phyloP scores from a whole-genome alignment of 2,113 vertebrate genomes.

The Mastomys coucha region DNA sequence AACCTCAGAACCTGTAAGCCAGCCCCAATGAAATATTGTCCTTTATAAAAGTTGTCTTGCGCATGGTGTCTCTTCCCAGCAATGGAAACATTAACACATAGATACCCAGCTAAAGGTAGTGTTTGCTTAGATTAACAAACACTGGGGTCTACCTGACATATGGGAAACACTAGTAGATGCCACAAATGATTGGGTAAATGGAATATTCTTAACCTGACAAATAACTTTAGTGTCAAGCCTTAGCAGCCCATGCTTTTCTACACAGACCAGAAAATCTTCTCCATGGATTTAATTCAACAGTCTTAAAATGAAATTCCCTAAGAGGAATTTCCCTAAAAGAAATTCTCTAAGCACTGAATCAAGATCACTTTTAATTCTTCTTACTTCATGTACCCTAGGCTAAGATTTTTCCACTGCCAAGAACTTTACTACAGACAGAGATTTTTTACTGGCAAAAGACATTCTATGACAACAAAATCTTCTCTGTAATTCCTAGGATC shows the following conservation, averaged over 20 bases:
- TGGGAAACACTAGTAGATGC: not conserved
- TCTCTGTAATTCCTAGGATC: not conserved
- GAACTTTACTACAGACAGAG: not conserved
- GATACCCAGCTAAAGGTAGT: not conserved
- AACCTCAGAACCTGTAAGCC: no score
- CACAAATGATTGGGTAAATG: not conserved
- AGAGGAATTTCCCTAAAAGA: not conserved
- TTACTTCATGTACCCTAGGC: not conserved
- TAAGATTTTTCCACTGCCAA: conserved; percentile 27
- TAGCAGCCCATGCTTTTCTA: conserved; percentile 8
- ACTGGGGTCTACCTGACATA: not conserved
- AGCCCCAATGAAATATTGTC: no score
- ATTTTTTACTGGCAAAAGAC: conserved; percentile 30
- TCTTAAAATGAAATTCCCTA: conserved; percentile 48
- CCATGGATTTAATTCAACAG: conserved; percentile 1
- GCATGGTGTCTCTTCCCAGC: no score
- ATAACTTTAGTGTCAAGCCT: not conserved
- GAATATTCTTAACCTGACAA: conserved; percentile 47
- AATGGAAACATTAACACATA: not conserved
- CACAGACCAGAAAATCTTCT: not conserved
- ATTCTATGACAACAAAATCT: conserved; percentile 9
- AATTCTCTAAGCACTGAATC: not conserved
- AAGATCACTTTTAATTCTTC: conserved; percentile 43
- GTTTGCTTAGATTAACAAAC: not conserved
- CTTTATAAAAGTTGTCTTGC: no score